Evolutionary conservation across 2,113 vertebrate species (phyloP).

Genomic region (Chloropsis hardwickii): DNA sequence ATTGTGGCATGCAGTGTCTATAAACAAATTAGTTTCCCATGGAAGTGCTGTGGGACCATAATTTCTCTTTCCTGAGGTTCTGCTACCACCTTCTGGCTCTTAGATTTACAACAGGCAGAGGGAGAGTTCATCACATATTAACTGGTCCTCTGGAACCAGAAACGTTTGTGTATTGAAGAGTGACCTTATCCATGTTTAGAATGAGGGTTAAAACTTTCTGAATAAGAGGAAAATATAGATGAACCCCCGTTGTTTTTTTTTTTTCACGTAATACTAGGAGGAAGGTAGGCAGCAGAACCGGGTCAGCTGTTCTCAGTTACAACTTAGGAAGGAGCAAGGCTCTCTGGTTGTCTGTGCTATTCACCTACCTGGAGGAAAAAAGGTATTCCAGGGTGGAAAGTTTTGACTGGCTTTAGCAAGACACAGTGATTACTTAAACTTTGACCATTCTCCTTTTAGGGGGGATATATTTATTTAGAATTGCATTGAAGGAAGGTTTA

Average conservation of each 20-base stretch:
- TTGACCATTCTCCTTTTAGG: neutral
- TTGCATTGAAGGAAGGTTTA: neutral
- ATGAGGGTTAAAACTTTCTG: neutral
- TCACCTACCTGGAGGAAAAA: neutral
- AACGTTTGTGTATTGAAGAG: neutral
- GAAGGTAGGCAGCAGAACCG: neutral
- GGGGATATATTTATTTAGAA: neutral
- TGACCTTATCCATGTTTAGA: neutral
- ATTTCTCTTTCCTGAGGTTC: neutral
- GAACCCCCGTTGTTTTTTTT: neutral
- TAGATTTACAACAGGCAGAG: neutral
- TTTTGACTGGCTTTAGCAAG: neutral
- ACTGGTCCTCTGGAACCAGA: neutral
- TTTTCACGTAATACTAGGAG: neutral
- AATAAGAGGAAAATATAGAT: neutral
- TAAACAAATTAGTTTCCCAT: neutral
- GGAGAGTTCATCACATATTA: neutral
- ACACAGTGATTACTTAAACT: neutral
- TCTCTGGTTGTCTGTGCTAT: neutral
- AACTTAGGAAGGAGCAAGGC: neutral
- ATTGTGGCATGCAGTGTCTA: neutral
- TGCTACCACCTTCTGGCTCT: slow-evolving; percentile 49
- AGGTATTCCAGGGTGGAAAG: neutral
- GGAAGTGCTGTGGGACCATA: rapidly evolving
- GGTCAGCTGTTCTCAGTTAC: neutral